A percentile compares a stretch with the other conserved stretches of the same genome.
Evolutionary conservation across 2,113 vertebrate species (phyloP).

Genomic region (Noctilio leporinus): DNA sequence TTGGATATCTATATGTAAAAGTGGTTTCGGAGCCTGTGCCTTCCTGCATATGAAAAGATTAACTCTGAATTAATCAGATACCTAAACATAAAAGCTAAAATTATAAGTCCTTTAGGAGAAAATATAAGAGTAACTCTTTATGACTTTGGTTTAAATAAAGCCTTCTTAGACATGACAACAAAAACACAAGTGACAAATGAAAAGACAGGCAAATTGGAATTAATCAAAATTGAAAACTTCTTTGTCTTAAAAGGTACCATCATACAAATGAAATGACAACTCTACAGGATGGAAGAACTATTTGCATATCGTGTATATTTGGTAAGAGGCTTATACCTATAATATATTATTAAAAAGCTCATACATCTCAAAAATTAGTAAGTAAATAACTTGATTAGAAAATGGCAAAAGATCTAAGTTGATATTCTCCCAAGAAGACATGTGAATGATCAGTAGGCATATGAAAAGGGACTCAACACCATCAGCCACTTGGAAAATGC

Average conservation of each 20-base stretch:
- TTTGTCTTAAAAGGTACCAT: neutral
- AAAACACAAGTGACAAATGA: neutral
- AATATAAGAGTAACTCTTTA: neutral
- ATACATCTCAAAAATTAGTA: neutral
- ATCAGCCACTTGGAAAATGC: neutral
- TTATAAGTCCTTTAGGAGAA: neutral
- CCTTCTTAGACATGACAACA: neutral
- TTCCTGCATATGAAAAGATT: neutral
- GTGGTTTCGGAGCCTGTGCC: neutral
- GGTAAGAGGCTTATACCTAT: neutral
- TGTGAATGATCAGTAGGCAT: neutral
- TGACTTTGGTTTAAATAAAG: neutral
- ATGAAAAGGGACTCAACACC: neutral
- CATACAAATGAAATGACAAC: neutral
- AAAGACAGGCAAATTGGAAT: neutral
- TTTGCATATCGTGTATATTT: neutral
- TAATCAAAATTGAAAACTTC: neutral
- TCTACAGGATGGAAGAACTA: neutral
- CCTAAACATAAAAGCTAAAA: neutral
- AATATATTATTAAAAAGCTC: neutral
- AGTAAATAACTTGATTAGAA: neutral
- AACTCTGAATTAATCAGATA: neutral
- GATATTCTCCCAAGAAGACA: neutral
- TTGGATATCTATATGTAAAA: neutral
- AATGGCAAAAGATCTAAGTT: neutral